These are phyloP conservation scores for Phainopepla nitens DNA, from an alignment of 2,113 vertebrate species.

Conservation along the genomic window DNA sequence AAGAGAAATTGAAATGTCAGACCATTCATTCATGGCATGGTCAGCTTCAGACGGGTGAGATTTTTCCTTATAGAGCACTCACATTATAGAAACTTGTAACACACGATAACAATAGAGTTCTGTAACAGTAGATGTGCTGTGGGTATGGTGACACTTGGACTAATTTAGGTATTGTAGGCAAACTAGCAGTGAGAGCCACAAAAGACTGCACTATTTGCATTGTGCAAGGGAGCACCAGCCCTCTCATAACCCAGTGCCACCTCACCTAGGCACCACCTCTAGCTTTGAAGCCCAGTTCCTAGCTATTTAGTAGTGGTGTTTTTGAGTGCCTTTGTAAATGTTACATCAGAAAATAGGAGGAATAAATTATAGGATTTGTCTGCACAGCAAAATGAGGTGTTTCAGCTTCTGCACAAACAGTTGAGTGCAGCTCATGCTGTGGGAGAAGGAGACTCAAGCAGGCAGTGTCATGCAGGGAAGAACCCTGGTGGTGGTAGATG, in stretches of 20 bases:
- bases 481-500: not conserved
- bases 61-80: not conserved
- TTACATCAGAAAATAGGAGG: not conserved
- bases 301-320: not conserved
- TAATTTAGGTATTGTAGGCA: not conserved
- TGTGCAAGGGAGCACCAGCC: accelerated
- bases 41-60: not conserved
- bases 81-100: not conserved
- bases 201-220: not conserved
- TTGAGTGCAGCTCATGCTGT: not conserved
- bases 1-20: not conserved
- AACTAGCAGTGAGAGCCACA: not conserved
- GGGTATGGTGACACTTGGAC: not conserved
- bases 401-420: not conserved
- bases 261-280: not conserved
- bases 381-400: not conserved
- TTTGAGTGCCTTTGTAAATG: not conserved
- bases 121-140: not conserved
- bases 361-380: not conserved
- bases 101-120: not conserved
- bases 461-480: not conserved
- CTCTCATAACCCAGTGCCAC: not conserved
- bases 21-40: not conserved
- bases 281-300: not conserved
- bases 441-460: not conserved